Conservation (phyloP, 2,113 vertebrate genomes). For the Cyanocitta stelleri region DNA sequence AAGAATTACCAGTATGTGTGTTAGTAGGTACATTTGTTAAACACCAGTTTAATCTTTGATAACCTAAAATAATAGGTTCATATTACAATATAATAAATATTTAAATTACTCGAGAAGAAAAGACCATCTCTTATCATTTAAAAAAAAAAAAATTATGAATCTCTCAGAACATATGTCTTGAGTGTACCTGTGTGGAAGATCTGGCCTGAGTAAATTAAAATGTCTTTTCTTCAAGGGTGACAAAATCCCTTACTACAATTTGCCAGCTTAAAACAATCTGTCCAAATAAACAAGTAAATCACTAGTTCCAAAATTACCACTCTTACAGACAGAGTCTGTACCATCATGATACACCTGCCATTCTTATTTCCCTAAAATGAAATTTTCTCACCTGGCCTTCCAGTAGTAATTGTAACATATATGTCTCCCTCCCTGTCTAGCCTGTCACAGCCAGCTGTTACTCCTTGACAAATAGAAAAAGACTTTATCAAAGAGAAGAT, state of each 20-base stretch:
- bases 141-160: neutral
- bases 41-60: neutral
- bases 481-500: neutral
- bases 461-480: neutral
- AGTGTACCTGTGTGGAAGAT: neutral
- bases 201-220: neutral
- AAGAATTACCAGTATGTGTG: neutral
- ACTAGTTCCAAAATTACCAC: neutral
- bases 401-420: neutral
- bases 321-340: neutral
- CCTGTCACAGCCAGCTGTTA: neutral
- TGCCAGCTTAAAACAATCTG: neutral
- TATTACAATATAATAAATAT: neutral
- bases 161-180: rapidly evolving
- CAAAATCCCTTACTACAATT: neutral
- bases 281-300: neutral
- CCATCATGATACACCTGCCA: neutral
- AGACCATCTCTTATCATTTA: neutral
- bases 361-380: neutral
- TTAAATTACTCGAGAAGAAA: neutral
- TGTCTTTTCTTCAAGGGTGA: neutral
- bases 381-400: neutral
- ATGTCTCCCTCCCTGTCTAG: neutral
- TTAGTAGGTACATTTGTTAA: neutral
- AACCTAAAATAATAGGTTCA: neutral